phyloP scores from a whole-genome alignment of 2,797 vertebrate genomes.

The Pygocentrus nattereri region DNA sequence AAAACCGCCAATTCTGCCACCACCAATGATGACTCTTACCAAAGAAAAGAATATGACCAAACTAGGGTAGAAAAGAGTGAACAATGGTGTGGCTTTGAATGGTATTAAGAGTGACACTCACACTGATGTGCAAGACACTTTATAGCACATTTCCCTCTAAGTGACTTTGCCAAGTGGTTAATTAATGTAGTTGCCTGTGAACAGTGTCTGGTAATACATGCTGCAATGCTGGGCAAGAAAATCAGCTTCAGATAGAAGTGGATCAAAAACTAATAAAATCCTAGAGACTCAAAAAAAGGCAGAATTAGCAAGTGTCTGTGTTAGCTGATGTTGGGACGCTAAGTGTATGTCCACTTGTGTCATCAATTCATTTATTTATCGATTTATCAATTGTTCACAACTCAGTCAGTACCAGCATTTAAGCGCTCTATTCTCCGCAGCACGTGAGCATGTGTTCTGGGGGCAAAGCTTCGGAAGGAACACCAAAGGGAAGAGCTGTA shows the following conservation, averaged over 20 bases:
- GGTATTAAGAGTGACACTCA: too few relatives aligned
- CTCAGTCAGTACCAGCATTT: neutral
- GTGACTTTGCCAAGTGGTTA: too few relatives aligned
- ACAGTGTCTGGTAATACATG: neutral
- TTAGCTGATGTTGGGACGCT: too few relatives aligned
- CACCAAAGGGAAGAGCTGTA: too few relatives aligned
- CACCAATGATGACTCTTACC: too few relatives aligned
- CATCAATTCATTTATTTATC: neutral
- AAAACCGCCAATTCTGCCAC: too few relatives aligned
- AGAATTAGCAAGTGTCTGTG: too few relatives aligned
- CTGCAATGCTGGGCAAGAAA: neutral
- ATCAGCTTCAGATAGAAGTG: neutral
- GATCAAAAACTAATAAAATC: neutral
- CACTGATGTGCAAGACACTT: too few relatives aligned
- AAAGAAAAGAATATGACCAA: too few relatives aligned
- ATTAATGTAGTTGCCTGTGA: too few relatives aligned
- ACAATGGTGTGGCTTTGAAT: neutral
- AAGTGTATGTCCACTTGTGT: neutral
- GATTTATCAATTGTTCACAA: neutral
- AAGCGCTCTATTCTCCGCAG: neutral
- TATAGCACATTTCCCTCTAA: too few relatives aligned
- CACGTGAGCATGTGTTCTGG: neutral
- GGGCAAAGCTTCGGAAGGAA: neutral
- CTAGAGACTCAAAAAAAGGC: too few relatives aligned
- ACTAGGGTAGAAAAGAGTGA: neutral